phyloP scores from a whole-genome alignment of 23 tunicate genomes.

The Diplosoma virens region DNA sequence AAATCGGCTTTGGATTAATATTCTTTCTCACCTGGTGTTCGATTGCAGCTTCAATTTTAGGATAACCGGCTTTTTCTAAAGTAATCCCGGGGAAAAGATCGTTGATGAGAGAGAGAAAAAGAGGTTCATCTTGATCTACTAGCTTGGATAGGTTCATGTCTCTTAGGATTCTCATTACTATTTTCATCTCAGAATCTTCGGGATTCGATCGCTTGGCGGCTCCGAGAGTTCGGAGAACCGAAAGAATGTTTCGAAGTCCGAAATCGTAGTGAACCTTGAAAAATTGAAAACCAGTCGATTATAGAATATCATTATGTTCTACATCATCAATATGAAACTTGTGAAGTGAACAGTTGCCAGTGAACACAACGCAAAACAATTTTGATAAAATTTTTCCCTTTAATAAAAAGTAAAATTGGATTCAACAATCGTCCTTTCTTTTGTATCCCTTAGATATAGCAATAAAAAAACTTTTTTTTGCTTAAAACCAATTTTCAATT shows the following conservation, averaged over 20 bases:
- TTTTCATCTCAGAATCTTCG: slow-evolving; percentile 93
- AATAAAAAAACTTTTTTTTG: no score
- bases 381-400: no score
- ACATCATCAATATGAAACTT: no score
- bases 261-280: slow-evolving; percentile 93
- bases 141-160: slow-evolving; percentile 97
- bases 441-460: no score
- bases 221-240: slow-evolving; percentile 95
- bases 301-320: no score
- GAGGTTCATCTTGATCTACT: slow-evolving; percentile 97
- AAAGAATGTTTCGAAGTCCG: slow-evolving; percentile 93
- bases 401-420: no score
- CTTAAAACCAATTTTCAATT: no score
- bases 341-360: no score
- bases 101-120: slow-evolving; percentile 91
- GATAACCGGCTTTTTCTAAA: slow-evolving; percentile 93
- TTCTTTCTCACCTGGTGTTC: slow-evolving; percentile 61
- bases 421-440: no score
- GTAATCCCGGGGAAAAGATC: slow-evolving; percentile 92
- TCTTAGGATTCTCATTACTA: slow-evolving; percentile 93
- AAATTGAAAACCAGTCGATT: no score
- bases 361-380: no score
- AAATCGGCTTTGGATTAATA: no score
- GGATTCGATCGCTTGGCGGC: slow-evolving; percentile 91
- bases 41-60: slow-evolving; percentile 88